phyloP scores from a whole-genome alignment of 2,797 vertebrate species.

The Ibycter americanus region DNA sequence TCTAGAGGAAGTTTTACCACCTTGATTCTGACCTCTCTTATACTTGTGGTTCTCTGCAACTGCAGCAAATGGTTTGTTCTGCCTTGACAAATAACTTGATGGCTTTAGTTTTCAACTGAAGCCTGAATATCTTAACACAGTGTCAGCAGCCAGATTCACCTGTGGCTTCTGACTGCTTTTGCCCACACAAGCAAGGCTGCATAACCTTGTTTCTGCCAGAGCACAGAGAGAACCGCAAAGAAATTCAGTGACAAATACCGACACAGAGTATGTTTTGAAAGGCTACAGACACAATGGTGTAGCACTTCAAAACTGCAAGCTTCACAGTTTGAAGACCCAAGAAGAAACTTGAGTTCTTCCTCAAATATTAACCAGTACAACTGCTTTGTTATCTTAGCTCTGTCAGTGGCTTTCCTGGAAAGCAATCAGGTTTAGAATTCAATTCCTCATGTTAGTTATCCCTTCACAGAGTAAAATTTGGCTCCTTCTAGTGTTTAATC shows the following conservation, averaged over 20 bases:
- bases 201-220: neutral
- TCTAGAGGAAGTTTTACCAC: neutral
- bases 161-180: neutral
- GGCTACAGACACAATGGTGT: neutral
- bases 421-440: neutral
- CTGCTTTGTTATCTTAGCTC: neutral
- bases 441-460: neutral
- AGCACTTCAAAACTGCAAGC: neutral
- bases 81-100: neutral
- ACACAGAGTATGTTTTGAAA: neutral
- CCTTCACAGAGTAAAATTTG: neutral
- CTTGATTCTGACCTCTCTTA: neutral
- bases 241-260: neutral
- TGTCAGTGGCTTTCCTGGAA: neutral
- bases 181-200: neutral
- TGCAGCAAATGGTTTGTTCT: neutral
- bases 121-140: neutral
- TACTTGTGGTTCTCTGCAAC: neutral
- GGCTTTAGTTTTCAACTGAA: neutral
- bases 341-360: neutral
- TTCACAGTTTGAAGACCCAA: neutral
- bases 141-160: neutral
- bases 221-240: neutral
- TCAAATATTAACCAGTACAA: neutral
- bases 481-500: neutral